Evolutionary conservation across 2,888 invertebrate species (phyloP).

Genomic region (Tenthredo mesomela): DNA sequence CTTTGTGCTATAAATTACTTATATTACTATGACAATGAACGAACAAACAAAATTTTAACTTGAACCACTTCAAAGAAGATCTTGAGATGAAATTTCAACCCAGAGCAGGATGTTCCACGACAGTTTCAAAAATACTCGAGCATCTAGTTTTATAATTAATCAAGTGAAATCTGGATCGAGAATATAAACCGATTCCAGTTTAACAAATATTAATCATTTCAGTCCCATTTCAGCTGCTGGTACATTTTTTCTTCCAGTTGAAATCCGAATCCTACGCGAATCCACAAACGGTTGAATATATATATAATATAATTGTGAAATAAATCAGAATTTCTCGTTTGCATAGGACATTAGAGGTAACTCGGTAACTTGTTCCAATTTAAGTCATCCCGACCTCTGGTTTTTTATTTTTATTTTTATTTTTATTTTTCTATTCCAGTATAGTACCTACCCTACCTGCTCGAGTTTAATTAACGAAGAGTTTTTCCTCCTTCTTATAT

Average conservation of each 20-base stretch:
- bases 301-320: constrained; percentile 36
- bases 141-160: not conserved
- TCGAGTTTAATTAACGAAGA: constrained; percentile 18
- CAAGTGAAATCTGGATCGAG: not conserved
- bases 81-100: not conserved
- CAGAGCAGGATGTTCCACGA: too few relatives aligned
- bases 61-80: constrained; percentile 25
- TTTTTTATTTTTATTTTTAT: not conserved
- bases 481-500: not conserved
- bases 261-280: not conserved
- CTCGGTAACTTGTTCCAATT: constrained; percentile 20
- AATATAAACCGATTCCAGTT: not conserved
- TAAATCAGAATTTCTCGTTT: constrained; percentile 36
- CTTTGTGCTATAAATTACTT: not conserved
- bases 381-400: not conserved
- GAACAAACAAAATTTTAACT: not conserved
- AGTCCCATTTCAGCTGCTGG: not conserved
- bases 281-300: not conserved
- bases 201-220: not conserved
- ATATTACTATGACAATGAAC: constrained; percentile 25
- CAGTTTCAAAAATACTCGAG: too few relatives aligned
- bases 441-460: not conserved
- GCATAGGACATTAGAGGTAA: not conserved
- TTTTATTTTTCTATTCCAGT: too few relatives aligned
- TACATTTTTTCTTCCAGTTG: not conserved